Evolutionary conservation across 2,888 invertebrate species (phyloP), one percentile per base, ranked within the genome.

Genomic region (Eurytoma adleriae): DNA sequence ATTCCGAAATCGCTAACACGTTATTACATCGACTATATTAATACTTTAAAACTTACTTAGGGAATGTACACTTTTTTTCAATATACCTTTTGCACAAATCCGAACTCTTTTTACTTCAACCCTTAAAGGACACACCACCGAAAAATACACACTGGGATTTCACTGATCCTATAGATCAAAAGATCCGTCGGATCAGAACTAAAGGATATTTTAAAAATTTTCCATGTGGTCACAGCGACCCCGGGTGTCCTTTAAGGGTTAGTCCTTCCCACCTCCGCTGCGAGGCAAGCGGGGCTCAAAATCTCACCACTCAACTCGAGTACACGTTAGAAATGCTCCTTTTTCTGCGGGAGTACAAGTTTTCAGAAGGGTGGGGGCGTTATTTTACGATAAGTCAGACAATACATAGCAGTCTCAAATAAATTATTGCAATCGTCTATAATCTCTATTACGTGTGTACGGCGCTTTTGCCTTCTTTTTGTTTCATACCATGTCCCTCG

Each of bases 401-500:
- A 70, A 68, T 72, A 24, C 24, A 66, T 48, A 82, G 66, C 82
- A 82, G 79, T 82, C 79, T 82, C 76, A 82, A 82, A 82, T 79
- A 82, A 76, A 82, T 82, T 79, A 82, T 82, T 82, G 82, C 82
- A 71, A 82, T 77, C 64, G 69, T 82, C 79, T 73, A 73, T 79
- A 69, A 78, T 73, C 66, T 80, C 70, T 79, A 57, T 56, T 50
- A 48, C 66, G 40, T 52, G n/a, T 50, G n/a, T 20, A 50, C 57
- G 40, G 57, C n/a, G 18, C 27, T 7, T 18, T 18, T 14, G 10
- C 3, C n/a, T 52, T 16, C 48, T 24, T n/a, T 24, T 50, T 30
- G 20, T 57, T 13, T 18, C 18, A 20, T 40, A 4, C 12, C 0
- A 7, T 20, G 27, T 61, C 61, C 12, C 24, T 24, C 24, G 61